Evolutionary conservation across 2,888 invertebrate genomes (phyloP), one percentile per base, ranked within the genome.

Genomic region (Agonopterix subpropinquella): DNA sequence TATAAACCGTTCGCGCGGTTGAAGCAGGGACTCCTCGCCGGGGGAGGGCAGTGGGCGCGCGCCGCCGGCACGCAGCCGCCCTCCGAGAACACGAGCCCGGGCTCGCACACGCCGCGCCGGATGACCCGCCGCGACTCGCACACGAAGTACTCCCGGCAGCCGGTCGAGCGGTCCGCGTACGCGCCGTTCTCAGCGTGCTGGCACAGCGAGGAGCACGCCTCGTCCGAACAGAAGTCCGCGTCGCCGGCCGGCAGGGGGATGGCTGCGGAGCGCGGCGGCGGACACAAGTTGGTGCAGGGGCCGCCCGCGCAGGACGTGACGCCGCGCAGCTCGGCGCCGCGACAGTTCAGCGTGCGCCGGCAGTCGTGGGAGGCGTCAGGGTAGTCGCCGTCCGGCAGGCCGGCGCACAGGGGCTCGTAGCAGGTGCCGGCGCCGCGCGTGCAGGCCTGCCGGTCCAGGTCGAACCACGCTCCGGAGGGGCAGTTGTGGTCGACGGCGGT

Each of bases 371-470:
- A 90, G 4, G 90, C 80, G 65, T 92, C 91, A 18, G 89, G 86
- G 64, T 91, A 90, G 42, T 80, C 70, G 0, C 91, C 91, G 67
- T 91, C 89, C 1, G 88, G 80, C 41, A 90, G 76, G 1, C 91
- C 91, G 7, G 89, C 83, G 65, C 91, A 92, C 41, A 90, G 79
- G 10, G 91, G 90, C 59, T 91, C 91, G 70, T 89, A 90, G 73
- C 91, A 91, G 18, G 88, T 82, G 45, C 90, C 90, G 60, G 89
- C 85, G 43, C 87, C 86, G 53, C 87, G 80, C 13, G 84, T 84
- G 65, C 90, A 90, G 18, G 86, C 88, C 64, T 90, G 90, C 8
- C 80, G 78, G 52, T 84, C 85, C 47, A 86, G 80, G 64, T 91
- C 89, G 69, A 91, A 91, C 81, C 89, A 89, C 7, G 90, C 82